These are phyloP conservation scores for Melanotus villosus DNA, from an alignment of 2,888 invertebrate genomes.

Conservation along the genomic window DNA sequence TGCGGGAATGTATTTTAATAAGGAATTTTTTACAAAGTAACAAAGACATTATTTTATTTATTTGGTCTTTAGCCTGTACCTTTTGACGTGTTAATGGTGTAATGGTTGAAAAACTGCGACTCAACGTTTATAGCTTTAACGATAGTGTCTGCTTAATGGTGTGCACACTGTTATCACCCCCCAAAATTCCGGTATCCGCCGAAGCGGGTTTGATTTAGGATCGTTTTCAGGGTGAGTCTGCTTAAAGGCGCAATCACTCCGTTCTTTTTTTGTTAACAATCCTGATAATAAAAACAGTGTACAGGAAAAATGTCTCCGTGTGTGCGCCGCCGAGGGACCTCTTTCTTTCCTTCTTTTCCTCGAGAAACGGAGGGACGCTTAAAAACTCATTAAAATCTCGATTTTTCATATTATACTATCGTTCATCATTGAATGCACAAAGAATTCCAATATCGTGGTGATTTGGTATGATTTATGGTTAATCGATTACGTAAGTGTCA, in stretches of 20 bases:
- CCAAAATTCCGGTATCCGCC: conserved; percentile 55
- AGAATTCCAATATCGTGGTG: conserved; percentile 64
- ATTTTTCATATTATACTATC: conserved; percentile 66
- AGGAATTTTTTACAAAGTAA: too few relatives aligned
- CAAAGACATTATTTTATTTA: conserved; percentile 42
- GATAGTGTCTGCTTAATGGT: conserved; percentile 63
- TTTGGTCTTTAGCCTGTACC: conserved; percentile 45
- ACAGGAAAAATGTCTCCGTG: conserved; percentile 7
- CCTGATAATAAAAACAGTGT: conserved; percentile 34
- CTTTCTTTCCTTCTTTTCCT: neutral
- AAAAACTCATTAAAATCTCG: conserved; percentile 66
- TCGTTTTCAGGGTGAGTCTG: conserved; percentile 36
- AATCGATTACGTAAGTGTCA: conserved; percentile 59
- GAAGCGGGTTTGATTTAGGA: conserved; percentile 59
- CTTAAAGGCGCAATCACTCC: conserved; percentile 36
- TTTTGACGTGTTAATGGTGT: conserved; percentile 55
- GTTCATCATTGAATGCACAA: conserved; percentile 63
- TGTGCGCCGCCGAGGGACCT: neutral
- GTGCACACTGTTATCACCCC: conserved; percentile 62
- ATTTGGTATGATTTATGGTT: conserved; percentile 63
- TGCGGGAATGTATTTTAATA: too few relatives aligned
- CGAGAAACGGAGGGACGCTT: conserved; percentile 46
- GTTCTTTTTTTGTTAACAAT: conserved; percentile 40
- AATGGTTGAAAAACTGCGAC: conserved; percentile 57
- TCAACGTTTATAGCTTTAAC: conserved; percentile 55